Evolutionary conservation across 1,140 invertebrate genomes (phyloP), one percentile per base, ranked within the genome.

Genomic region (Anastatus disparis): DNA sequence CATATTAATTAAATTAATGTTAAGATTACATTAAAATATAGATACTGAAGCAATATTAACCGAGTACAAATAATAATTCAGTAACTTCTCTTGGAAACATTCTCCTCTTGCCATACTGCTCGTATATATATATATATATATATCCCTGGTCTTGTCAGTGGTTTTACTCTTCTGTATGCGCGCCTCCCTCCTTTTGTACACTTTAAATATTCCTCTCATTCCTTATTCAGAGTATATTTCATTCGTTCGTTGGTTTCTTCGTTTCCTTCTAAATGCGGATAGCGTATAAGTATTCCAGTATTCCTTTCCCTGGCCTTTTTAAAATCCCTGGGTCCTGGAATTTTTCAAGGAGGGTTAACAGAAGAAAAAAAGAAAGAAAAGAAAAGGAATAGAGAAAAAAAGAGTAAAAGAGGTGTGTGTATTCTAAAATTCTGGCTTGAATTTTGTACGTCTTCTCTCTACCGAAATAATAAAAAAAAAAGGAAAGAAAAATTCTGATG

Each of bases 151-250:
- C 42, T 46, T n/a, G 55, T 58, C 55, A 58, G 35, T 58, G 55
- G 20, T 17, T 55, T 55, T 29, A 20, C 26, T 26, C 52, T 29
- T 38, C 31, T 35, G 31, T 35, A 4, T 35, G 4, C 31, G 4
- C 6, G 7, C 46, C 52, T 55, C 52, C 13, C 24, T 22, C 20
- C 24, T 20, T 24, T 8, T 55, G 8, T 29, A 20, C 6, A 2
- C 6, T 12, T 82, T 81, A 79, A 80, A 81, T 78, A 81, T 82
- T 82, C 76, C 70, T 70, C 76, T 81, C 78, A 81, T 81, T 81
- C 73, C 76, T 79, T 81, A 82, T 81, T 81, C 79, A 80, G 69
- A 76, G 78, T 81, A 81, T 79, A 82, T 81, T 78, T 81, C 77
- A 81, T 79, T 79, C 75, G 73, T 77, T 78, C 76, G 73, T 77